Percentiles rank a stretch among this genome's conserved stretches.
These are phyloP conservation scores for Stylophora pistillata DNA, from an alignment of 64 coral and sea anemone genomes.

Conservation along the genomic window DNA sequence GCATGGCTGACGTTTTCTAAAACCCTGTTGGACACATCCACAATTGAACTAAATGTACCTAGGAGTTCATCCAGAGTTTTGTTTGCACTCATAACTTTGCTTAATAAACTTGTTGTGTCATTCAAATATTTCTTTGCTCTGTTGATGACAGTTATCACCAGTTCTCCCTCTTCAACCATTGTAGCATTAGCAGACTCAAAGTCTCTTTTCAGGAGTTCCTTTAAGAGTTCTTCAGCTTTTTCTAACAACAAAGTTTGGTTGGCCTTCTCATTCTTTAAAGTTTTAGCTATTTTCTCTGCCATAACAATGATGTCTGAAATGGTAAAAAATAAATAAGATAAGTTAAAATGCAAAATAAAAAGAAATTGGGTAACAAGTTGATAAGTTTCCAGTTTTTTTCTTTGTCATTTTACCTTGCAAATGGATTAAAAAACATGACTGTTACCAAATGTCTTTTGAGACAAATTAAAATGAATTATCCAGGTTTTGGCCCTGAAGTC, in stretches of 20 bases:
- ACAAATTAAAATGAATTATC: too few relatives aligned
- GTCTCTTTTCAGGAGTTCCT: constrained; percentile 62
- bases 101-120: constrained; percentile 49
- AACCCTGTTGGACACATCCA: constrained; percentile 48
- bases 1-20: constrained; percentile 54
- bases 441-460: too few relatives aligned
- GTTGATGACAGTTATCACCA: constrained; percentile 8
- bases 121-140: constrained; percentile 57
- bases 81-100: constrained; percentile 41
- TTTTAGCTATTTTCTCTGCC: constrained; percentile 55
- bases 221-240: constrained; percentile 81
- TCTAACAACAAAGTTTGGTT: constrained; percentile 88
- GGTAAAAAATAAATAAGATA: background rate
- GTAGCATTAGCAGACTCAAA: constrained; percentile 59
- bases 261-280: constrained; percentile 61
- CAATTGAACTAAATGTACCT: constrained; percentile 54
- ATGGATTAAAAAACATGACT: too few relatives aligned
- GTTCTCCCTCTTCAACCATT: constrained; percentile 38
- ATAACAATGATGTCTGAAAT: constrained; percentile 65
- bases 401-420: too few relatives aligned
- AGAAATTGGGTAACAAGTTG: background rate
- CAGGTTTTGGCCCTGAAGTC: too few relatives aligned
- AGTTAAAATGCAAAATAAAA: background rate
- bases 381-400: too few relatives aligned
- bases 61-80: constrained; percentile 69